These are phyloP conservation scores for Hoplostethus atlanticus DNA, from an alignment of 2,797 vertebrate genomes.

Conservation along the genomic window DNA sequence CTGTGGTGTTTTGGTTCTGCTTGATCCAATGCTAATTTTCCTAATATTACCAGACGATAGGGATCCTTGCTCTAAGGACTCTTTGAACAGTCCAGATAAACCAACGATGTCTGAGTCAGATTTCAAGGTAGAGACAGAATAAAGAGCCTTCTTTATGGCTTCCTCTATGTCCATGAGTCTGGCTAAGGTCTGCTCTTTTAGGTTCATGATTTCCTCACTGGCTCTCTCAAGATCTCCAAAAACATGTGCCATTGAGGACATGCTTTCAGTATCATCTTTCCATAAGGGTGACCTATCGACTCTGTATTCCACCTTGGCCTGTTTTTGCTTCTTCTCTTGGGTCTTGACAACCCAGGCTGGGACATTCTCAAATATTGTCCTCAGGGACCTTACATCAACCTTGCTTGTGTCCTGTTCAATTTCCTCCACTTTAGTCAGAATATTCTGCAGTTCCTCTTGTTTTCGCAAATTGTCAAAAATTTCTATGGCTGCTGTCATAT, in stretches of 20 bases:
- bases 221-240: slow-evolving; percentile 94
- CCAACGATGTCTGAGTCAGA: slow-evolving; percentile 90
- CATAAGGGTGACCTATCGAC: slow-evolving; percentile 47
- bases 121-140: slow-evolving; percentile 92
- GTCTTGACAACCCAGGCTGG: slow-evolving; percentile 85
- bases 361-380: slow-evolving; percentile 88
- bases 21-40: slow-evolving; percentile 87
- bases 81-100: slow-evolving; percentile 90
- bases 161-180: slow-evolving; percentile 93
- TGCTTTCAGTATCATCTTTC: slow-evolving; percentile 74
- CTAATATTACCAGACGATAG: slow-evolving; percentile 79
- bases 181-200: slow-evolving; percentile 95
- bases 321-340: slow-evolving; percentile 64
- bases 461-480: slow-evolving; percentile 90
- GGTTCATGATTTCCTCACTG: slow-evolving; percentile 90
- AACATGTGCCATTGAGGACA: slow-evolving; percentile 87
- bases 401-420: slow-evolving; percentile 88
- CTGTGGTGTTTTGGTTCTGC: slow-evolving; percentile 79
- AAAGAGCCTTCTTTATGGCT: slow-evolving; percentile 93
- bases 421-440: slow-evolving; percentile 89
- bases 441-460: slow-evolving; percentile 89
- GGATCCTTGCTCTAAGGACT: slow-evolving; percentile 86
- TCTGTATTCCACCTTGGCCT: slow-evolving; percentile 50
- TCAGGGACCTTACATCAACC: slow-evolving; percentile 87
- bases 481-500: slow-evolving; percentile 87